Evolutionary conservation across 2,797 vertebrate species (phyloP).

Genomic region (Tragelaphus oryx): DNA sequence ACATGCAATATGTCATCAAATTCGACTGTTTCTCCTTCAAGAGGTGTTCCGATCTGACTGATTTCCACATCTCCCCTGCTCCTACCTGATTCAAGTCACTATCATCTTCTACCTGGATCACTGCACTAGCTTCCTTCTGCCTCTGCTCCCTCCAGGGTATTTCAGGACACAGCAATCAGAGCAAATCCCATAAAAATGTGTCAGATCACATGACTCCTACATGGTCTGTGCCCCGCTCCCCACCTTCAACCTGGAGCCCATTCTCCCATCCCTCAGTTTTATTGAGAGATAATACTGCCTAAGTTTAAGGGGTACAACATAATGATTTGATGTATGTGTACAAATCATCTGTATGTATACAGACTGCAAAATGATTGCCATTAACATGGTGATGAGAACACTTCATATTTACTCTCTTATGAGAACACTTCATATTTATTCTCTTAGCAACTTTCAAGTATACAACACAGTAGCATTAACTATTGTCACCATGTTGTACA

Average conservation of each 20-base stretch:
- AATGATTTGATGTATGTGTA: not conserved
- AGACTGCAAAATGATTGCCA: not conserved
- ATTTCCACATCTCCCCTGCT: not conserved
- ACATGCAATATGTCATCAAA: not conserved
- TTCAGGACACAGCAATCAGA: not conserved
- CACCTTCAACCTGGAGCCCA: too few species aligned
- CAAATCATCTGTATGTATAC: not conserved
- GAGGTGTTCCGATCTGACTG: not conserved
- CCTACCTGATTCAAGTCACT: not conserved
- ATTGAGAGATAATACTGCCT: not conserved
- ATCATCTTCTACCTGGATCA: not conserved
- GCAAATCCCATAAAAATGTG: not conserved
- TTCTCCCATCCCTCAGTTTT: not conserved
- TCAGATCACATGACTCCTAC: not conserved
- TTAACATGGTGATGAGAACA: not conserved
- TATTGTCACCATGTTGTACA: not conserved
- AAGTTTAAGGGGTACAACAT: not conserved
- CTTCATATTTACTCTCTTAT: not conserved
- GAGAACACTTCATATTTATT: not conserved
- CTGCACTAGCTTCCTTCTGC: not conserved
- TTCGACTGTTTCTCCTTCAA: not conserved
- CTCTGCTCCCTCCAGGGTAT: not conserved
- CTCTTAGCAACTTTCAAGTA: not conserved
- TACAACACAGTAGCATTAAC: not conserved
- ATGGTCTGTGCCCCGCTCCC: not conserved